Evolutionary conservation across 2,888 invertebrate species (phyloP).

Genomic region (Watsonalla binaria): DNA sequence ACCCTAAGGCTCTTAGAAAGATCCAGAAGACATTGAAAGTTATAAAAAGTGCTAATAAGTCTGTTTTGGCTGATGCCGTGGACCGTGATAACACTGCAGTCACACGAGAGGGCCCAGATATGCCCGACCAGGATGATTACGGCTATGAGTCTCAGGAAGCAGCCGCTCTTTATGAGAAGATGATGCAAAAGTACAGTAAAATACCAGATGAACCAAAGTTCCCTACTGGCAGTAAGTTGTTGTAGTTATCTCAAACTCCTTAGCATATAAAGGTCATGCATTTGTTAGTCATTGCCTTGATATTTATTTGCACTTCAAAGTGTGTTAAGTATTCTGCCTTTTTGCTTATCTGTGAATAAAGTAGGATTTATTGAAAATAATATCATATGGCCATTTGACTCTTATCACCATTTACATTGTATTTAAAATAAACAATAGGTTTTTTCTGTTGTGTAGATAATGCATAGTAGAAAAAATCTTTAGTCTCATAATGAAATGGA

Average conservation of each 20-base stretch:
- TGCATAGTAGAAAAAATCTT: too few relatives aligned
- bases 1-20: conserved; percentile 85
- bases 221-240: conserved; percentile 63
- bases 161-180: conserved; percentile 87
- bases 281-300: too few relatives aligned
- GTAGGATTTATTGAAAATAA: too few relatives aligned
- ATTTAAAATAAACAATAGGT: too few relatives aligned
- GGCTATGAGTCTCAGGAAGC: conserved; percentile 93
- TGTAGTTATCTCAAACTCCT: neutral
- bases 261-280: too few relatives aligned
- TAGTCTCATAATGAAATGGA: too few relatives aligned
- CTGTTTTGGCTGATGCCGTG: conserved; percentile 89
- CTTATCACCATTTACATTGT: too few relatives aligned
- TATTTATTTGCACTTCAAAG: too few relatives aligned
- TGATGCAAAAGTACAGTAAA: conserved; percentile 90
- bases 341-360: too few relatives aligned
- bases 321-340: too few relatives aligned
- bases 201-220: conserved; percentile 86
- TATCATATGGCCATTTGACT: too few relatives aligned
- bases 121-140: conserved; percentile 94
- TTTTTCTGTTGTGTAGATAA: too few relatives aligned
- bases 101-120: conserved; percentile 85
- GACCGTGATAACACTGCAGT: conserved; percentile 87
- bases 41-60: conserved; percentile 93
- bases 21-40: conserved; percentile 90